Evolutionary conservation across 1,140 invertebrate species (phyloP).

Genomic region (Andrena cerasifolii): DNA sequence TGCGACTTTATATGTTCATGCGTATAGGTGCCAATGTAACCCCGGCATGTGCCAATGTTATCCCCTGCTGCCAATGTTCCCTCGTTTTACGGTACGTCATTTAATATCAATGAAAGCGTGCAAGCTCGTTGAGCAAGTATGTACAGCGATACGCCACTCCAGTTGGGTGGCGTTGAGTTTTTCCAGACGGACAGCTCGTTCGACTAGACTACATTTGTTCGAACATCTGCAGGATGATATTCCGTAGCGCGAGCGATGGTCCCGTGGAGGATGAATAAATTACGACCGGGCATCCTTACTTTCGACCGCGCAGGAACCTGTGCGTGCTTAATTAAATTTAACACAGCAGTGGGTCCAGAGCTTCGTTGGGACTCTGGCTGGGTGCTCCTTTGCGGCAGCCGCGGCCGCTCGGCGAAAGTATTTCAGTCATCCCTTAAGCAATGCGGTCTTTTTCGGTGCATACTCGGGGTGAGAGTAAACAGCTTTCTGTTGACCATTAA

Average conservation of each 20-base stretch:
- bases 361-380: background rate
- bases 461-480: background rate
- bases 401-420: background rate
- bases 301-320: slow-evolving; percentile 18
- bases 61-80: too few species aligned
- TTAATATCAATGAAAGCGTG: slow-evolving; percentile 22
- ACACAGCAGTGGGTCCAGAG: slow-evolving; percentile 14
- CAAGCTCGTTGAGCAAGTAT: too few species aligned
- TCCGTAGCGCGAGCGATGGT: slow-evolving; percentile 12
- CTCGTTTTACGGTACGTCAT: too few species aligned
- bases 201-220: slow-evolving; percentile 14
- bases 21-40: too few species aligned
- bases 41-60: too few species aligned
- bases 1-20: too few species aligned
- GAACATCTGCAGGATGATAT: slow-evolving; percentile 36
- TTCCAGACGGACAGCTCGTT: background rate
- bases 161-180: slow-evolving; percentile 10
- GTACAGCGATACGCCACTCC: too few species aligned
- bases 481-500: background rate
- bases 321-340: slow-evolving; percentile 59
- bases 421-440: background rate
- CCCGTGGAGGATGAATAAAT: slow-evolving; percentile 37
- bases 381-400: background rate
- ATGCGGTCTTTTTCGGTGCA: background rate
- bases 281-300: slow-evolving; percentile 16